These are phyloP conservation scores for Meteorus colon DNA, from an alignment of 2,888 invertebrate genomes.

Conservation along the genomic window DNA sequence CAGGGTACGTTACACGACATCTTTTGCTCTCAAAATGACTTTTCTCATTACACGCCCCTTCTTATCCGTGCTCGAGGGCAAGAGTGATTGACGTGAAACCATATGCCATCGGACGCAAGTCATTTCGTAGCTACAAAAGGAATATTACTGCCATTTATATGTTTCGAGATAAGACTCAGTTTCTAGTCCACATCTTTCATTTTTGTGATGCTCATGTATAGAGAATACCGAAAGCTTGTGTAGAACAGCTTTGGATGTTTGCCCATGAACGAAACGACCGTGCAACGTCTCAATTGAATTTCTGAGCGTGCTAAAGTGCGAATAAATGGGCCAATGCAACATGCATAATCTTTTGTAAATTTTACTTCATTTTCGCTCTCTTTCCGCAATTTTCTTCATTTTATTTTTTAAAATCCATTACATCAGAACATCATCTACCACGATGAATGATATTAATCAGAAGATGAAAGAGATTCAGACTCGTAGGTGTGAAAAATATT, in stretches of 20 bases:
- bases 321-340: not conserved
- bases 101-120: constrained; percentile 53
- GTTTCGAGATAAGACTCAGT: constrained; percentile 51
- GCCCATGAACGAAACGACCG: constrained; percentile 18
- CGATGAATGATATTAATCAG: constrained; percentile 49
- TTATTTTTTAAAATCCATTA: constrained; percentile 43
- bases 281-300: constrained; percentile 30
- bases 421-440: not conserved
- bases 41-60: constrained; percentile 48
- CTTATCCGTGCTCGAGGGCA: constrained; percentile 34
- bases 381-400: not conserved
- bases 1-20: constrained; percentile 36
- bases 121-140: constrained; percentile 52
- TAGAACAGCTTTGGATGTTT: constrained; percentile 24
- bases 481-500: constrained; percentile 30
- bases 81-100: constrained; percentile 51
- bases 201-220: constrained; percentile 10
- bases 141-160: constrained; percentile 56
- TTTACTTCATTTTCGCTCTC: not conserved
- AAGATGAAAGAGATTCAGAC: constrained; percentile 26
- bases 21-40: constrained; percentile 45
- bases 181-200: constrained; percentile 25
- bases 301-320: constrained; percentile 2
- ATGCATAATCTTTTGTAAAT: constrained; percentile 17
- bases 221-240: constrained; percentile 24